Evolutionary conservation across 2,888 invertebrate genomes (phyloP), one percentile per base, ranked within the genome.

Genomic region (Netelia inedita): DNA sequence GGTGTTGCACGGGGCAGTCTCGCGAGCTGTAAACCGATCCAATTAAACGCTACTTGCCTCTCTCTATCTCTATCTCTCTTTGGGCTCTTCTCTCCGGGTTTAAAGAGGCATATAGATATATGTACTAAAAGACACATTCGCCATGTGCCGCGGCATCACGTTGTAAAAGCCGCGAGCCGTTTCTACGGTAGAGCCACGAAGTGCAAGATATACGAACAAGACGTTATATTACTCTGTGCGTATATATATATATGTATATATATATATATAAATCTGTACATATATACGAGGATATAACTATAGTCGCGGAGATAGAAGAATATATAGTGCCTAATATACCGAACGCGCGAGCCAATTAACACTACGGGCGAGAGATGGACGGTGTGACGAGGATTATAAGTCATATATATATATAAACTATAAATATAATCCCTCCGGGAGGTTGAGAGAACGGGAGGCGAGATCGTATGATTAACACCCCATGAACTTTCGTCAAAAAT

Each of bases 11-110:
- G 85, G 86, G 81, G 84, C 79, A 71, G 61, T 79, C 86, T 82
- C 83, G 85, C 78, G 81, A 74, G 89, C 84, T 91, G 91, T 92
- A 92, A 92, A 92, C 87, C 89, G 90, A 91, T 90, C 88, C 91
- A 89, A 91, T 91, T 91, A 91, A 91, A 89, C 87, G 87, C 80
- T 85, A 80, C 74, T 68, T 68, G 43, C 61, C 43, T 68, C 66
- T 35, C 43, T n/a, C 66, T 68, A 19, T 53, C 14, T 61, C 55
- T 28, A 41, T 53, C 19, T 59, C 41, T 57, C 61, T 41, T 9
- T 53, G 53, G 11, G 14, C 16, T 28, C 63, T n/a, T 71, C 19
- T 57, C 28, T 19, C 16, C 8, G 14, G 28, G 11, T 66, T 14
- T 35, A 35, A 35, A 43, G n/a, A 41, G 9, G 28, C 35, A 50